Conservation (phyloP, 1,140 invertebrate species). For the Daktulosphaira vitifoliae region DNA sequence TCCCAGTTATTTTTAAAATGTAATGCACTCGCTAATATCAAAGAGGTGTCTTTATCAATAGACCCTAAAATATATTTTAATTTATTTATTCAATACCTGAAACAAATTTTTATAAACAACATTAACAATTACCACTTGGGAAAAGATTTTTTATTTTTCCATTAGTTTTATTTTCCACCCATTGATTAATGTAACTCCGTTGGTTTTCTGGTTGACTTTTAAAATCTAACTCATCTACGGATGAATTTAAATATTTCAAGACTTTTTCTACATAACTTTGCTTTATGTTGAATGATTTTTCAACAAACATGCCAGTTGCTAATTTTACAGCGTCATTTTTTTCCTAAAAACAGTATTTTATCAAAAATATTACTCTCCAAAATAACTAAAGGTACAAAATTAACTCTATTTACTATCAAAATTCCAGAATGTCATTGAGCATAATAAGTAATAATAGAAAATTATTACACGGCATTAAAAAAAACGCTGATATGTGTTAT, state of each 20-base stretch:
- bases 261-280: background rate
- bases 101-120: too few relatives aligned
- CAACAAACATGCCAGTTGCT: slow-evolving; percentile 15
- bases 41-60: slow-evolving; percentile 48
- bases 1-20: slow-evolving; percentile 74
- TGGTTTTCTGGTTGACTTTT: background rate
- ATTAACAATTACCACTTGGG: too few relatives aligned
- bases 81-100: too few relatives aligned
- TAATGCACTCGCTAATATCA: slow-evolving; percentile 71
- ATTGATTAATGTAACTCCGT: background rate
- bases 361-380: too few relatives aligned
- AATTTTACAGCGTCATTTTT: background rate
- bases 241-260: background rate
- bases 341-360: too few relatives aligned
- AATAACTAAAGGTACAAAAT: too few relatives aligned
- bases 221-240: background rate
- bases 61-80: slow-evolving; percentile 45
- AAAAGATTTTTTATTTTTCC: slow-evolving; percentile 10
- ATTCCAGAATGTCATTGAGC: too few relatives aligned
- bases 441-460: too few relatives aligned
- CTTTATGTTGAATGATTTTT: background rate
- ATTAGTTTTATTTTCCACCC: slow-evolving; percentile 13
- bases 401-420: too few relatives aligned
- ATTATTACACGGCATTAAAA: too few relatives aligned
- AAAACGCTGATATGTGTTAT: too few relatives aligned